These are phyloP conservation scores for Anneissia japonica DNA, from an alignment of 35 echinoderm and acorn worm genomes.

Conservation along the genomic window DNA sequence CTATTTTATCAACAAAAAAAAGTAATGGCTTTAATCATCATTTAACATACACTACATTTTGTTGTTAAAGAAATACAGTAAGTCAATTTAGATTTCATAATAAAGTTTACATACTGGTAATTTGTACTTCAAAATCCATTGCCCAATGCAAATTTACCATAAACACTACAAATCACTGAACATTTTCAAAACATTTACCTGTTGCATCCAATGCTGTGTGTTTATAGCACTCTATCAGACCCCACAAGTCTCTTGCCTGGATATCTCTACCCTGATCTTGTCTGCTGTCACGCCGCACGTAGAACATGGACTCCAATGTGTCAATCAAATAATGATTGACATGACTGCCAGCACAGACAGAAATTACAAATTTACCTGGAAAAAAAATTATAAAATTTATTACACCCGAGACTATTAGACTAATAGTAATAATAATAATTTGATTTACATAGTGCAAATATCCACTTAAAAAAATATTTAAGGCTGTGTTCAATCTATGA, in stretches of 20 bases:
- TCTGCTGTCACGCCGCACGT: slow-evolving; percentile 74
- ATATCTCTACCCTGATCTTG: slow-evolving; percentile 80
- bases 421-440: too few species aligned
- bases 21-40: neutral
- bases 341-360: slow-evolving; percentile 68
- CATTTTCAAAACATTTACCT: slow-evolving; percentile 29
- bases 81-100: neutral
- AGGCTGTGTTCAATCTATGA: too few species aligned
- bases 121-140: neutral
- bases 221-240: slow-evolving; percentile 75
- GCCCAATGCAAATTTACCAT: neutral
- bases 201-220: slow-evolving; percentile 71
- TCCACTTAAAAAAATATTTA: too few species aligned
- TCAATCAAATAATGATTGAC: slow-evolving; percentile 95
- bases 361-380: slow-evolving; percentile 90
- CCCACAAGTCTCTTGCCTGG: slow-evolving; percentile 79
- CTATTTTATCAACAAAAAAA: neutral
- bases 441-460: too few species aligned
- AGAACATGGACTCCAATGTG: slow-evolving; percentile 94
- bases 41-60: neutral
- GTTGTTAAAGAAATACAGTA: neutral
- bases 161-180: neutral
- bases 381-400: slow-evolving; percentile 9
- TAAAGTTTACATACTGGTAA: neutral
- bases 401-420: too few species aligned